phyloP scores from a whole-genome alignment of 2,797 vertebrate genomes.

The Myotis findleyi region DNA sequence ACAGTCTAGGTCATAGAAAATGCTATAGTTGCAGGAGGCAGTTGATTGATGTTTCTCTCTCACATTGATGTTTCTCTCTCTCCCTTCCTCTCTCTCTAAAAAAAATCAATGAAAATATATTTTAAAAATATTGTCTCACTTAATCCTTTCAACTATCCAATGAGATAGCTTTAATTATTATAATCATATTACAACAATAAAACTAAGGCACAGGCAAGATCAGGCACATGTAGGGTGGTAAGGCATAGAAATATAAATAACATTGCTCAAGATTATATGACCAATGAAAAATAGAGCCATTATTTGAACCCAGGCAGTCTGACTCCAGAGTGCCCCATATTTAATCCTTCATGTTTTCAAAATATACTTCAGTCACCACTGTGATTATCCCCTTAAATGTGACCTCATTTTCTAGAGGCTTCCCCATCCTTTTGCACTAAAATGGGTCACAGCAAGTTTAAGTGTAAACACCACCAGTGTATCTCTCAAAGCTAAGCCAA shows the following conservation, averaged over 20 bases:
- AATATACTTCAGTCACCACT: neutral
- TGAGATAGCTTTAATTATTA: constrained; percentile 28
- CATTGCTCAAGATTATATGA: neutral
- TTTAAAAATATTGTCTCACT: constrained; percentile 55
- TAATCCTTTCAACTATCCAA: constrained; percentile 30
- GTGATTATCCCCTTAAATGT: neutral
- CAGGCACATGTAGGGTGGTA: neutral
- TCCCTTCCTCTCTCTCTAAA: neutral
- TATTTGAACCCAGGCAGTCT: neutral
- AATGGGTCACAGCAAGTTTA: neutral
- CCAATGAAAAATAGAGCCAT: neutral
- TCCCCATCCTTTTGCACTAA: neutral
- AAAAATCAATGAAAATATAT: neutral
- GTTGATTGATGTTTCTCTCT: neutral
- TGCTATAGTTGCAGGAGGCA: neutral
- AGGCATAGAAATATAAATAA: neutral
- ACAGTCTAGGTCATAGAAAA: neutral
- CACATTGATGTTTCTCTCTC: neutral
- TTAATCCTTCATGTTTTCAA: neutral
- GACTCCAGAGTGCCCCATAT: neutral
- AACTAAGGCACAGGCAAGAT: neutral
- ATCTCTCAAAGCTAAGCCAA: neutral
- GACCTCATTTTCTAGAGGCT: neutral
- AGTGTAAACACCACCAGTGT: neutral
- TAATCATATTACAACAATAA: constrained; percentile 4